Evolutionary conservation across 2,113 vertebrate genomes (phyloP).

Genomic region (Brienomyrus longianalis): DNA sequence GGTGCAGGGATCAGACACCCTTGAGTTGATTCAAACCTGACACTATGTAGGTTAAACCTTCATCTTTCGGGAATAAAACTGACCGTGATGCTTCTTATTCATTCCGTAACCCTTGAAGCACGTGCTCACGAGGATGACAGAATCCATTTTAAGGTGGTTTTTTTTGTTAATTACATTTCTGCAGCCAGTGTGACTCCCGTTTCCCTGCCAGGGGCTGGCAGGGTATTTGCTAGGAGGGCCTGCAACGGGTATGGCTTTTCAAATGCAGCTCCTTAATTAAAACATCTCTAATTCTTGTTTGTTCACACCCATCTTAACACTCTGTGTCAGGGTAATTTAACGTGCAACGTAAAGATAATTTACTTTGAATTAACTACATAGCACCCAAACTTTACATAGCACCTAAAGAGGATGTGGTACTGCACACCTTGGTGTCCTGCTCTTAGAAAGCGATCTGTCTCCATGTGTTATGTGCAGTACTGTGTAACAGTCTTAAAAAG

Average conservation of each 20-base stretch:
- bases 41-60: neutral
- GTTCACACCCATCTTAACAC: neutral
- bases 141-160: neutral
- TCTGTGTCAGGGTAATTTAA: neutral
- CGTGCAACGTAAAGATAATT: neutral
- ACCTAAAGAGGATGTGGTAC: neutral
- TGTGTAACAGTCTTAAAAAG: neutral
- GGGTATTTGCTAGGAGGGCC: neutral
- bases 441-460: neutral
- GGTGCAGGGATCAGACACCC: neutral
- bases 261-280: neutral
- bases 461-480: neutral
- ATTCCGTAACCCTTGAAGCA: neutral
- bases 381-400: neutral
- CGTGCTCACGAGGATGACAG: neutral
- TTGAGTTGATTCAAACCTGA: neutral
- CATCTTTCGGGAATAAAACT: neutral
- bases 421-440: neutral
- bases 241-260: neutral
- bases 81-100: neutral
- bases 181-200: neutral
- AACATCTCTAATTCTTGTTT: neutral
- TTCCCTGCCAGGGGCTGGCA: slow-evolving; percentile 11
- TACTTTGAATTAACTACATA: neutral
- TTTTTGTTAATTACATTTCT: neutral